Evolutionary conservation across 2,888 invertebrate genomes (phyloP).

Genomic region (Melanostoma mellinum): DNA sequence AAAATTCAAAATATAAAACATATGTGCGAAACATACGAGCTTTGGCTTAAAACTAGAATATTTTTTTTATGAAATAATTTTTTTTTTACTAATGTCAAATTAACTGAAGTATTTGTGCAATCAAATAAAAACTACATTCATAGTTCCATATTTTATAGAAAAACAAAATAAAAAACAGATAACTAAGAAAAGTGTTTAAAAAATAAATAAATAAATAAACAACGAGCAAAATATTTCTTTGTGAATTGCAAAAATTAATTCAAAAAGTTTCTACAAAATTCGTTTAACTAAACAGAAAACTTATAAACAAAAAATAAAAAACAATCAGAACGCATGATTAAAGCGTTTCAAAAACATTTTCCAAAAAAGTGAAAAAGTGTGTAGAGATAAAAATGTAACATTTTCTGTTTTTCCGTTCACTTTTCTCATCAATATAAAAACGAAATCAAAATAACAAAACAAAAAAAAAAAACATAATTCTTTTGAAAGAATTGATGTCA

Average conservation of each 20-base stretch:
- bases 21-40: slow-evolving; percentile 72
- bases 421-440: slow-evolving; percentile 18
- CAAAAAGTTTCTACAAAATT: slow-evolving; percentile 45
- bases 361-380: slow-evolving; percentile 42
- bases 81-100: slow-evolving; percentile 16
- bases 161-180: slow-evolving; percentile 18
- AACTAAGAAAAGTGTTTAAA: background rate
- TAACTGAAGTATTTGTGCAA: slow-evolving; percentile 57
- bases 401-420: slow-evolving; percentile 72
- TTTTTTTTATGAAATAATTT: slow-evolving; percentile 10
- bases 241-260: slow-evolving; percentile 38
- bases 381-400: slow-evolving; percentile 33
- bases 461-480: slow-evolving; percentile 17
- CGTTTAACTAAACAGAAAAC: slow-evolving; percentile 34
- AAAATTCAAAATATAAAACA: slow-evolving; percentile 27
- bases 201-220: slow-evolving; percentile 9
- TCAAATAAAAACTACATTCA: slow-evolving; percentile 65
- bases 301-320: slow-evolving; percentile 10
- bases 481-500: slow-evolving; percentile 32
- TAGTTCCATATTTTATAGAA: slow-evolving; percentile 51
- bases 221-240: slow-evolving; percentile 54
- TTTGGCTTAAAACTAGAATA: slow-evolving; percentile 63
- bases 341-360: slow-evolving; percentile 63
- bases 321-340: slow-evolving; percentile 51
- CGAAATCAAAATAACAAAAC: slow-evolving; percentile 45